phyloP scores from a whole-genome alignment of 2,113 vertebrate species.

The Dicerorhinus sumatrensis region DNA sequence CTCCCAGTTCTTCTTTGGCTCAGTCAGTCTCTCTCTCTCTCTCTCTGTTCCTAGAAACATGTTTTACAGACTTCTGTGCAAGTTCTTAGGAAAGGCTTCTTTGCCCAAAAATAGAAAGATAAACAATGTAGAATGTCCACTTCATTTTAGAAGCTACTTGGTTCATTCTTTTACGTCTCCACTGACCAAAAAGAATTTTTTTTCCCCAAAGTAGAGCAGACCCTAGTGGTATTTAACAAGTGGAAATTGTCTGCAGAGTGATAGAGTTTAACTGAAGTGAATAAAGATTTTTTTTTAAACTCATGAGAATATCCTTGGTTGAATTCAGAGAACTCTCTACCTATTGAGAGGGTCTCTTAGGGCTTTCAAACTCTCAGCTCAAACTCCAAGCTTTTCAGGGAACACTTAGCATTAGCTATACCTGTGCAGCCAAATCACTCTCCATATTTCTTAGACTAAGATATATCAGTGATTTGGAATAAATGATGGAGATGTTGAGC shows the following conservation, averaged over 20 bases:
- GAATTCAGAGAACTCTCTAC: conserved; percentile 48
- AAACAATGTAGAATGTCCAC: conserved; percentile 8
- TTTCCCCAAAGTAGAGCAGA: background rate
- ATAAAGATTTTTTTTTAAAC: background rate
- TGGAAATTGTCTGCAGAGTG: conserved; percentile 2
- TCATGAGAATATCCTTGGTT: conserved; percentile 4
- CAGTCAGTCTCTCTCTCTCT: background rate
- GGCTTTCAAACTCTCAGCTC: conserved; percentile 12
- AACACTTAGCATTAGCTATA: conserved; percentile 51
- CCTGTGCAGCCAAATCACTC: background rate
- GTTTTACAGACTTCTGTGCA: conserved; percentile 18
- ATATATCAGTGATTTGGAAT: conserved; percentile 15
- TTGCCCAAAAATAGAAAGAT: background rate
- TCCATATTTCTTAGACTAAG: conserved; percentile 19
- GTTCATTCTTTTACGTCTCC: conserved; percentile 57
- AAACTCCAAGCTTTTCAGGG: conserved; percentile 26
- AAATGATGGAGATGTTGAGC: background rate
- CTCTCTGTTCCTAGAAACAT: background rate
- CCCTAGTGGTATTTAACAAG: conserved; percentile 56
- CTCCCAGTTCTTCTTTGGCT: background rate
- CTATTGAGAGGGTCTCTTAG: background rate
- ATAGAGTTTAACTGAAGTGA: conserved; percentile 47
- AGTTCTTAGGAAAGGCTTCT: conserved; percentile 24
- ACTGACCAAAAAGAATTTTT: background rate
- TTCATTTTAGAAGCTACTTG: conserved; percentile 52